Percentiles rank a stretch among this genome's conserved stretches.
Evolutionary conservation across 2,797 vertebrate genomes (phyloP).

Genomic region (Tokudaia muenninki): DNA sequence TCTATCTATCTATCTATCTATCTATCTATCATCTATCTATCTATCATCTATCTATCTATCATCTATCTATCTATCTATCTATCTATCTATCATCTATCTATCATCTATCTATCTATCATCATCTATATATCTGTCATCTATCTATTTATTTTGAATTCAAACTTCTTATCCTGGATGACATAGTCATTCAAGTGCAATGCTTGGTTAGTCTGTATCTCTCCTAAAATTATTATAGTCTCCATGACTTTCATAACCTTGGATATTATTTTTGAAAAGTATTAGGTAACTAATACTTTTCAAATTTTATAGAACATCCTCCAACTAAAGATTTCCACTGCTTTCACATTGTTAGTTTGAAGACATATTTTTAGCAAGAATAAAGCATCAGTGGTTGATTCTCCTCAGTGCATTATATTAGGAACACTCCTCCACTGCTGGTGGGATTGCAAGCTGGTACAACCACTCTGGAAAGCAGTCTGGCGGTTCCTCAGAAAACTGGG

Average conservation of each 20-base stretch:
- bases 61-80: too few relatives aligned
- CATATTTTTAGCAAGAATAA: conserved; percentile 14
- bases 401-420: neutral
- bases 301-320: neutral
- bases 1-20: neutral
- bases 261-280: neutral
- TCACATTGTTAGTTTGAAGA: neutral
- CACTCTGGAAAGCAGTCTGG: too few relatives aligned
- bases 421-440: too few relatives aligned
- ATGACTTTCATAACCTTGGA: neutral
- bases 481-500: too few relatives aligned
- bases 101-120: too few relatives aligned
- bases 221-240: neutral
- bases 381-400: neutral
- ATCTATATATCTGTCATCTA: too few relatives aligned
- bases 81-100: too few relatives aligned
- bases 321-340: neutral
- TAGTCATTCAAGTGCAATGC: neutral
- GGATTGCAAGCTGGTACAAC: too few relatives aligned
- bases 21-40: neutral
- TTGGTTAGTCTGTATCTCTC: neutral
- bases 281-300: too few relatives aligned
- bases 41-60: neutral
- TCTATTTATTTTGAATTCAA: neutral
- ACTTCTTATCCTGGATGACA: neutral